Base-by-base conservation (phyloP, 23 tunicate genomes). In the Halocynthia roretzi region DNA sequence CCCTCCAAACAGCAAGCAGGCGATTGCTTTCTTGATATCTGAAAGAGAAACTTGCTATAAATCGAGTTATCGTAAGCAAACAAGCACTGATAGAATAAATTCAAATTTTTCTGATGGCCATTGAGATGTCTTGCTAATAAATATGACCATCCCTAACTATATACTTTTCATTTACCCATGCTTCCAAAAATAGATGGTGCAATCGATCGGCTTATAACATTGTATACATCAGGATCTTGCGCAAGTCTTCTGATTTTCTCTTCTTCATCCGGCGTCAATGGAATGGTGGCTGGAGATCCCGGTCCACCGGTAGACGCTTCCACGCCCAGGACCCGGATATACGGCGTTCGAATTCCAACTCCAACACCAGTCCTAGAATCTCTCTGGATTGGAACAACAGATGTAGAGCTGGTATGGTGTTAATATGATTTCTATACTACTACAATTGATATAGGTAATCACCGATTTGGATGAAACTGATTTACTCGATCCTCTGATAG, bases 101-200 rank as follows among this genome's bases (percentile, higher is more conserved):
- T 1, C 44, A 31, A 31, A 31, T 31, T 31, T 31, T 31, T 4
- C 4, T 4, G 44, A 60, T n/a, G 17, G 17, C 65, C 17, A 60
- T n/a, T 17, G 65, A 1, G 18, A 60, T n/a, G 1, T n/a, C 17
- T n/a, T n/a, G 18, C 17, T 60, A n/a, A 60, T 60, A n/a, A n/a
- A n/a, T n/a, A 60, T n/a, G 1, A n/a, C 18, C 18, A n/a, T 60
- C 18, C 18, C 17, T 60, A 17, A 60, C 65, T 60, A n/a, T n/a
- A n/a, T 60, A 61, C 52, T 40, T 57, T 17, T 49, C 6, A 53
- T 2, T n/a, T 81, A 73, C 77, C 80, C 50, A 81, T 80, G 76
- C 99, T 89, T 22, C 99, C 99, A 70, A 82, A 96, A 69, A 96
- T 96, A 8, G 99, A 96, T 5, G 99, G 99, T 9, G 99, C 99